phyloP scores from a whole-genome alignment of 2,888 invertebrate genomes.

The Rugalucina vietnamica region DNA sequence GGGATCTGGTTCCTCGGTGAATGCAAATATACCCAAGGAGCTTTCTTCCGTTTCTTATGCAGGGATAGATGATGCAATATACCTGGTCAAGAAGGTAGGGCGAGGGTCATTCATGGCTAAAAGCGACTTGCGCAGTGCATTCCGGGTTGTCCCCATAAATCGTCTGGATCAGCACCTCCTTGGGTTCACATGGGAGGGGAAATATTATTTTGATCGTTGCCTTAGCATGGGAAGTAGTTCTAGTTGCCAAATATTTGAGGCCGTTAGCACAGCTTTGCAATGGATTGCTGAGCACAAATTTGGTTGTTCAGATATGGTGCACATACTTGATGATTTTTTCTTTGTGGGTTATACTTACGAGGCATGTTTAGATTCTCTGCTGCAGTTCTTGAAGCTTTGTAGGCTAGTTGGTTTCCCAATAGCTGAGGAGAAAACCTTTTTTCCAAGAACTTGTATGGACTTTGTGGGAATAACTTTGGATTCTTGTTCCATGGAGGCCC shows the following conservation, averaged over 20 bases:
- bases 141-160: background rate
- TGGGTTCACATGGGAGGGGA: background rate
- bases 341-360: background rate
- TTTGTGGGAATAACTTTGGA: background rate
- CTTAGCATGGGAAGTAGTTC: slow-evolving; percentile 16
- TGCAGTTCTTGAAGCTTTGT: slow-evolving; percentile 17
- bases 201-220: slow-evolving; percentile 12
- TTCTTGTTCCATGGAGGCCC: background rate
- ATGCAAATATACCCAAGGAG: slow-evolving; percentile 10
- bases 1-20: slow-evolving; percentile 8
- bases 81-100: slow-evolving; percentile 84
- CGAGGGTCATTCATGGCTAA: slow-evolving; percentile 28
- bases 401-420: slow-evolving; percentile 3
- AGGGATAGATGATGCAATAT: slow-evolving; percentile 90
- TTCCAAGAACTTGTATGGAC: background rate
- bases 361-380: background rate
- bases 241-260: slow-evolving; percentile 1
- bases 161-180: background rate
- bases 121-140: slow-evolving; percentile 21
- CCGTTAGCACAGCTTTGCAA: background rate
- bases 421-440: background rate
- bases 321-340: slow-evolving; percentile 33
- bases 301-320: slow-evolving; percentile 18
- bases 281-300: slow-evolving; percentile 12
- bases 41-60: slow-evolving; percentile 16